Percentiles rank a stretch among this genome's conserved stretches.
phyloP scores from a whole-genome alignment of 2,888 invertebrate species.

The Drosophila stalkeri region DNA sequence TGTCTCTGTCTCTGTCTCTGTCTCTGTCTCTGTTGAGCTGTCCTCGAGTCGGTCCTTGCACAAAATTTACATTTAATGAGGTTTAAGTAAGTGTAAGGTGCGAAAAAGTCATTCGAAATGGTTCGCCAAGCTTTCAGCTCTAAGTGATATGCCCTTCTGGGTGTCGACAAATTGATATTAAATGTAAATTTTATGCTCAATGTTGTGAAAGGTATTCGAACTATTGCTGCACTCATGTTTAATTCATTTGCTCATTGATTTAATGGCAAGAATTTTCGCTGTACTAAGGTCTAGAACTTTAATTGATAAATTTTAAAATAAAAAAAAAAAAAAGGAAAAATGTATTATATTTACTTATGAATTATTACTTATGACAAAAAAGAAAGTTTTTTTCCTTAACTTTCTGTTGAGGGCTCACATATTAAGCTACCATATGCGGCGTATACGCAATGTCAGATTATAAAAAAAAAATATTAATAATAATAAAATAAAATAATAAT shows the following conservation, averaged over 20 bases:
- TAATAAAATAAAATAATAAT: too few relatives aligned
- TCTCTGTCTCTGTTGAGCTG: background rate
- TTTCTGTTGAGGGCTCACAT: too few relatives aligned
- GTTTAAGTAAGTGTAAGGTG: slow-evolving; percentile 67
- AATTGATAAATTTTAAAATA: background rate
- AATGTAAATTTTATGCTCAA: slow-evolving; percentile 47
- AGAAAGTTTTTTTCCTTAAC: too few relatives aligned
- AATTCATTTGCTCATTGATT: background rate
- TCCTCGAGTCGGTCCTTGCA: slow-evolving; percentile 43
- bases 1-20: too few relatives aligned
- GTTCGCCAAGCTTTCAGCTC: slow-evolving; percentile 33
- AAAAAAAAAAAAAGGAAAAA: too few relatives aligned
- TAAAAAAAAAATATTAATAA: too few relatives aligned
- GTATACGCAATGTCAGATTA: too few relatives aligned
- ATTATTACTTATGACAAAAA: too few relatives aligned
- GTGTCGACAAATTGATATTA: slow-evolving; percentile 41
- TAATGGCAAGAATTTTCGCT: background rate
- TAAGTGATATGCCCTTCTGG: slow-evolving; percentile 28
- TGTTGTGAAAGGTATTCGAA: slow-evolving; percentile 1
- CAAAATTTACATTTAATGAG: slow-evolving; percentile 79
- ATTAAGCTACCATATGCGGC: too few relatives aligned
- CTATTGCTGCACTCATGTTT: background rate
- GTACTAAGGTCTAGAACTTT: background rate
- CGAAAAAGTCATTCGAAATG: slow-evolving; percentile 49
- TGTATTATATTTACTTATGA: too few relatives aligned